Conservation (phyloP, 1,140 invertebrate species). For the Tyrophagus putrescentiae region DNA sequence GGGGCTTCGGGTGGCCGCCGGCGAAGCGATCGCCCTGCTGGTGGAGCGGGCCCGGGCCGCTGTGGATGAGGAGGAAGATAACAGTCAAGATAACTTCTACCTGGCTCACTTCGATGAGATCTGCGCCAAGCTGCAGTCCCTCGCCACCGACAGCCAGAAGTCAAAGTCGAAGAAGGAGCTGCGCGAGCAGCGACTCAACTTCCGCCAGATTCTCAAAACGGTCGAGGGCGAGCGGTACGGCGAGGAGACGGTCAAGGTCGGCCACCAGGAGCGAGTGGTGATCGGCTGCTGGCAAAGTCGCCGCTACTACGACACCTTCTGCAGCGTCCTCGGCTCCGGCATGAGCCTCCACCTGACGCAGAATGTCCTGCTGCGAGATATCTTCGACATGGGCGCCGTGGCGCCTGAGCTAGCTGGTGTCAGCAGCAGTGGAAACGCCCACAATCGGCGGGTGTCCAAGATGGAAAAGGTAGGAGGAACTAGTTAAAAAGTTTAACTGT, state of each 20-base stretch:
- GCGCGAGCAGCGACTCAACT: conserved; percentile 74
- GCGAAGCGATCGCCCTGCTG: conserved; percentile 70
- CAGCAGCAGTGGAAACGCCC: conserved; percentile 30
- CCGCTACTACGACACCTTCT: conserved; percentile 67
- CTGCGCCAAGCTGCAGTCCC: conserved; percentile 45
- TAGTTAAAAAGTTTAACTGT: conserved; percentile 7
- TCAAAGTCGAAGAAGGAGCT: conserved; percentile 81
- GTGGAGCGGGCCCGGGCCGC: conserved; percentile 61
- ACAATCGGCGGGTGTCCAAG: conserved; percentile 46
- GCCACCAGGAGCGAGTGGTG: conserved; percentile 47
- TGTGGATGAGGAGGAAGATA: conserved; percentile 44
- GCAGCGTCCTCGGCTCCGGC: conserved; percentile 59
- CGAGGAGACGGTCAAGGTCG: conserved; percentile 57
- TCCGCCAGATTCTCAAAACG: conserved; percentile 59
- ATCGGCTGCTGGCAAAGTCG: conserved; percentile 63
- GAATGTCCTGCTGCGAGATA: conserved; percentile 63
- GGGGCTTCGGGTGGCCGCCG: conserved; percentile 72
- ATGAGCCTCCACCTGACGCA: conserved; percentile 63
- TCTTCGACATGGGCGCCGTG: conserved; percentile 59
- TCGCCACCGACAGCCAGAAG: conserved; percentile 84
- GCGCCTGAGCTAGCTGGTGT: too few relatives aligned
- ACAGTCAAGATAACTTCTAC: too few relatives aligned
- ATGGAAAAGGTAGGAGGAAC: conserved; percentile 46
- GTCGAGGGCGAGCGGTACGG: conserved; percentile 54
- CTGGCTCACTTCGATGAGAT: conserved; percentile 34